Percentiles rank a stretch among this genome's conserved stretches.
These are phyloP conservation scores for Gymnothorax javanicus DNA, from an alignment of 2,797 vertebrate genomes.

Conservation along the genomic window DNA sequence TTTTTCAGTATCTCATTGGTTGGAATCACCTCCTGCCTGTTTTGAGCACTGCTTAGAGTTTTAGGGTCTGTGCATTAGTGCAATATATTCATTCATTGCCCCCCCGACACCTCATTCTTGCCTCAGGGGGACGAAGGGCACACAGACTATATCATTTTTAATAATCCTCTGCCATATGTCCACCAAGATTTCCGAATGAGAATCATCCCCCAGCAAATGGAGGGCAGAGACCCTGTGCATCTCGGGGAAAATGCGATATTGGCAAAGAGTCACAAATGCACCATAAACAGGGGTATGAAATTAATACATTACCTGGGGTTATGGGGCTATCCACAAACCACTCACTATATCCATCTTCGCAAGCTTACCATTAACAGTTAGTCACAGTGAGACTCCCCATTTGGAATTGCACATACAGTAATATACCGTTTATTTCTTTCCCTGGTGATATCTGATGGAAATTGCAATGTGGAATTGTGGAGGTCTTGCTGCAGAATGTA, in stretches of 20 bases:
- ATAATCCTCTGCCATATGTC: constrained; percentile 68
- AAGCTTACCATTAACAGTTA: constrained; percentile 35
- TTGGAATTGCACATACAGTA: not conserved
- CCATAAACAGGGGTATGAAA: constrained; percentile 42
- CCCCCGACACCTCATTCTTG: constrained; percentile 9
- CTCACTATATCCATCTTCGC: constrained; percentile 20
- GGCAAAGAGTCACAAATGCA: constrained; percentile 47
- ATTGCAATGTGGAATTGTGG: not conserved
- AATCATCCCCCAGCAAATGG: constrained; percentile 56
- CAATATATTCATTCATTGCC: constrained; percentile 73
- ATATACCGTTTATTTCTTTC: not conserved
- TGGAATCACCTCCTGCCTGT: constrained; percentile 46
- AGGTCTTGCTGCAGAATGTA: not conserved
- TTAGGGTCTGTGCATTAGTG: constrained; percentile 68
- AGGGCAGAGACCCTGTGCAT: constrained; percentile 45
- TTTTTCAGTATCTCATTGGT: constrained; percentile 49
- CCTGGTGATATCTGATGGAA: not conserved
- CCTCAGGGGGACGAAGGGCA: constrained; percentile 28
- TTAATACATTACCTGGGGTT: constrained; percentile 56
- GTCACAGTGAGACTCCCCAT: not conserved
- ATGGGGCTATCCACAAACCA: constrained; percentile 37
- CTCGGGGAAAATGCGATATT: not conserved
- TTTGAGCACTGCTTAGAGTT: constrained; percentile 64
- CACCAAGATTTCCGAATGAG: constrained; percentile 59
- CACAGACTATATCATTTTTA: constrained; percentile 57